phyloP scores from a whole-genome alignment of 2,888 invertebrate genomes.

The Leptinotarsa rubiginosa region DNA sequence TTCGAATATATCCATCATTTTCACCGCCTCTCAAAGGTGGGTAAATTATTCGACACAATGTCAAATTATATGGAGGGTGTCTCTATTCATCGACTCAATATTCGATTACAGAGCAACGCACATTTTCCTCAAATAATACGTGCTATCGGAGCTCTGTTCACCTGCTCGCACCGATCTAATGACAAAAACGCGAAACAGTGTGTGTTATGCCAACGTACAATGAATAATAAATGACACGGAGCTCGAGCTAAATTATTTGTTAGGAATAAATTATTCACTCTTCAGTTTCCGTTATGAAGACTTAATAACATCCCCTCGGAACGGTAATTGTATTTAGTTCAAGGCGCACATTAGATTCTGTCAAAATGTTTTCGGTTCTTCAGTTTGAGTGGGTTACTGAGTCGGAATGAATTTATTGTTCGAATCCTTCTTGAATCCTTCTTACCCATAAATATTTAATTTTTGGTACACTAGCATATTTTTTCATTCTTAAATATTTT shows the following conservation, averaged over 20 bases:
- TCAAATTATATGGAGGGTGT: neutral
- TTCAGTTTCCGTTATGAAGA: constrained; percentile 34
- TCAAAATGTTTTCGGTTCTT: neutral
- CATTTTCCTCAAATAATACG: constrained; percentile 6
- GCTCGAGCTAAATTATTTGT: constrained; percentile 38
- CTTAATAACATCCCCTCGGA: constrained; percentile 22
- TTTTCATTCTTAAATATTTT: too few species aligned
- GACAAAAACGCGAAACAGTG: constrained; percentile 8
- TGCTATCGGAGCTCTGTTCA: constrained; percentile 7
- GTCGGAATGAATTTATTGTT: too few species aligned
- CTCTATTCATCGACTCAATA: neutral
- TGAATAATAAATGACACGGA: constrained; percentile 28
- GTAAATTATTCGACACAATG: neutral
- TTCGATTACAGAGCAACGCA: neutral
- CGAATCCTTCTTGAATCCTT: too few species aligned
- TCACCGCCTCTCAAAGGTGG: neutral
- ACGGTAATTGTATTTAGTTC: constrained; percentile 14
- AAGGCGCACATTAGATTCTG: neutral
- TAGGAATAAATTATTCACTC: constrained; percentile 40
- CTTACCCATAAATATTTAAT: too few species aligned
- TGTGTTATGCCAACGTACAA: constrained; percentile 7
- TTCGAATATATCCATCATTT: neutral
- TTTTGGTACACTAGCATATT: too few species aligned
- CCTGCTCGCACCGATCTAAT: neutral
- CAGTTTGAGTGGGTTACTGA: neutral